phyloP scores from a whole-genome alignment of 2,888 invertebrate species.

The Apoderus coryli region DNA sequence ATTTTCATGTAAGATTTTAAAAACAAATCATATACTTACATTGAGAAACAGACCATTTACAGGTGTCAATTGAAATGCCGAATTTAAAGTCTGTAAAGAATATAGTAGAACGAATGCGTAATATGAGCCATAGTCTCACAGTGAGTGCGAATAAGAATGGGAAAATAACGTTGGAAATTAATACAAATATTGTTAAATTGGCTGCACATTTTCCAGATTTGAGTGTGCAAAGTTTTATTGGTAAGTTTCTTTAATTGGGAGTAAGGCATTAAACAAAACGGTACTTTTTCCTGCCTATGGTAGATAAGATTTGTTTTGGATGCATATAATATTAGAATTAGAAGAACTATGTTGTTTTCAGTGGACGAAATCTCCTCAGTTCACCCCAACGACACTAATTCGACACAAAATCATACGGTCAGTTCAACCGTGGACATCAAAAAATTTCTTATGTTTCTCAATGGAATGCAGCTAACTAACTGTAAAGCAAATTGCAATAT shows the following conservation, averaged over 20 bases:
- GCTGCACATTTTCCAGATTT: slow-evolving; percentile 69
- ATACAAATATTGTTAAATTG: slow-evolving; percentile 66
- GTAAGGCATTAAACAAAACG: neutral
- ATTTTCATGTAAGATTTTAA: slow-evolving; percentile 52
- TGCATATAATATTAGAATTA: neutral
- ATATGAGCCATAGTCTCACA: slow-evolving; percentile 54
- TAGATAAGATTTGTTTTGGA: too few relatives aligned
- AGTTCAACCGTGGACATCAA: slow-evolving; percentile 61
- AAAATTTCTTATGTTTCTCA: slow-evolving; percentile 63
- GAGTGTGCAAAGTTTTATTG: slow-evolving; percentile 44
- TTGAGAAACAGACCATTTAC: slow-evolving; percentile 15
- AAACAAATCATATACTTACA: neutral
- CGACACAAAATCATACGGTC: slow-evolving; percentile 33
- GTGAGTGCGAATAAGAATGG: slow-evolving; percentile 61
- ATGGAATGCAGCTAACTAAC: slow-evolving; percentile 63
- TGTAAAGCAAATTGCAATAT: slow-evolving; percentile 63
- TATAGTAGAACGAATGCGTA: slow-evolving; percentile 73
- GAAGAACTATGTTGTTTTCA: slow-evolving; percentile 1
- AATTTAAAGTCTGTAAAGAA: slow-evolving; percentile 59
- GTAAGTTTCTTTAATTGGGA: slow-evolving; percentile 22
- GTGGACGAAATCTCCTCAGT: neutral
- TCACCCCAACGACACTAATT: slow-evolving; percentile 1
- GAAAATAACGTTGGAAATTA: slow-evolving; percentile 55
- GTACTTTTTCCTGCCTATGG: neutral
- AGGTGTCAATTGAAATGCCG: slow-evolving; percentile 70